Base-by-base conservation (phyloP, 2,113 vertebrate species). In the Phylloscopus whistleri region DNA sequence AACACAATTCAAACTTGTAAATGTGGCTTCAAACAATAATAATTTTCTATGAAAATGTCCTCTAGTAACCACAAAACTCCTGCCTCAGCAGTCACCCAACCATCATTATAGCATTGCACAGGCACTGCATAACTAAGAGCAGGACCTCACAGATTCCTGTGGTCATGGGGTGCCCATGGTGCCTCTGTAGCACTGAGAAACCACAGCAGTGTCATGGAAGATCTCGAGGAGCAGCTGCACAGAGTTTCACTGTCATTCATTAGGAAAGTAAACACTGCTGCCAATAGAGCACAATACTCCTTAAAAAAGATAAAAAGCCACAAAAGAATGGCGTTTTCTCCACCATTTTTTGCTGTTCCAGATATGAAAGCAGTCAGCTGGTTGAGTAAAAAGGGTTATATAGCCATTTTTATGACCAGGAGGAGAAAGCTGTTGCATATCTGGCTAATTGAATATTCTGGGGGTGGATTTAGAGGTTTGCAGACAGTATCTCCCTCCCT, bases 201-300 rank as follows among this genome's bases (percentile, higher is more conserved):
- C 11, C 39, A 35, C 46, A 46, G 48, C 0, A 28, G 21, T 3
- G 30, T 17, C 41, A 43, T 19, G 37, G 35, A 80, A 64, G 27
- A 64, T 28, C 37, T 18, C 0, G 0, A 73, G 46, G 1, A 84
- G 20, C 35, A 73, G 13, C 35, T 15, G 8, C 41, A 13, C 1
- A 1, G 44, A 52, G 7, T 22, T 20, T 39, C 27, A 28, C 14
- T 49, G 21, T 3, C 33, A 46, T n/a, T 58, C 30, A 20, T 43
- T 35, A 67, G 18, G 64, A 63, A 79, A 90, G 16, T 26, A 66
- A 80, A 76, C 9, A 28, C 12, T 30, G 18, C 15, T 66, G 30
- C n/a, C 13, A 76, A 44, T 21, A 35, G 15, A 79, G 14, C 28
- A n/a, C 9, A 75, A 24, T 17, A 10, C 2, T 41, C 31, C 43